Base-by-base conservation (phyloP, 2,888 invertebrate species). In the Rotaria socialis region DNA sequence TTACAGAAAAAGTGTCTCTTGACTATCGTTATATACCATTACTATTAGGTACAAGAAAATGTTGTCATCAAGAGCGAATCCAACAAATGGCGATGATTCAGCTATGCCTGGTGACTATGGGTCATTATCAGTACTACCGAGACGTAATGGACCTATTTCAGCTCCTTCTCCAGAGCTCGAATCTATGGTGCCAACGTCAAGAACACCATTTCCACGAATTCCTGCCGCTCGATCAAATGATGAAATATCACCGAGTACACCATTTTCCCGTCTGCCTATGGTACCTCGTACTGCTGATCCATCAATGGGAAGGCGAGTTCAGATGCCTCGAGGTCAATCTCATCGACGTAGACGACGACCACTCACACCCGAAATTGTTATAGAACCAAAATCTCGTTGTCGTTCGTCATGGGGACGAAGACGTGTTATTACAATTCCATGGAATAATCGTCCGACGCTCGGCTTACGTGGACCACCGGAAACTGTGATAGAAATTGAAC, bases 401-500 rank as follows among this genome's bases (percentile, higher is more conserved):
- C 80, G n/a, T 80, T n/a, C 24, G 11, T 47, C 47, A 5, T 80
- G 2, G 1, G 47, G 80, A 43, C 47, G 47, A 80, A 14, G 14
- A 3, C 8, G 8, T 47, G 14, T 80, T 2, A 47, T 80, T 8
- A 47, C 8, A 24, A n/a, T 80, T 47, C 80, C 80, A 47, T 14
- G 47, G 16, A 24, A 43, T 80, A 1, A 2, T 43, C 47, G 47
- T 47, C n/a, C 80, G 11, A 80, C 80, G n/a, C 47, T 47, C 22
- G 43, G 24, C 10, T 80, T 80, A 80, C 47, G 80, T 11, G 67
- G 67, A 67, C 47, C 80, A n/a, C 47, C 80, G 8, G n/a, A n/a
- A 47, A 22, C 47, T 19, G 47, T 80, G 14, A 24, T 80, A 10
- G 80, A 80, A 80, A 80, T 80, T 47, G 80, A 80, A 80, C 80